A percentile compares a stretch with the other conserved stretches of the same genome.
phyloP scores from a whole-genome alignment of 2,113 vertebrate species.

The Embiotoca jacksoni region DNA sequence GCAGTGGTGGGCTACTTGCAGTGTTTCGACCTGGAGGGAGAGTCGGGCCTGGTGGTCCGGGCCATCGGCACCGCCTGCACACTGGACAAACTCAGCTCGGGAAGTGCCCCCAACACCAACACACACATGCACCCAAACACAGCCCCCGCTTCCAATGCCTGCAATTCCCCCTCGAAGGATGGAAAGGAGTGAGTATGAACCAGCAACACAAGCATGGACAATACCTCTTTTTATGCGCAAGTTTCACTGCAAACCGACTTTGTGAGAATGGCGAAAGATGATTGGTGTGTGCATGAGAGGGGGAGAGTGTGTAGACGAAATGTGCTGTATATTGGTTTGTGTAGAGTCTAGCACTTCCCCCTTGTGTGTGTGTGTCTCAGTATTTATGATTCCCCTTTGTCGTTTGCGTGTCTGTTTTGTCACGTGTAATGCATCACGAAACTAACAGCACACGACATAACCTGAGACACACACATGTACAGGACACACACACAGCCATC shows the following conservation, averaged over 20 bases:
- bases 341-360: conserved; percentile 25
- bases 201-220: conserved; percentile 59
- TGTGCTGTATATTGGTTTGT: conserved; percentile 37
- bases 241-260: conserved; percentile 22
- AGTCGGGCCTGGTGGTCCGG: conserved; percentile 96
- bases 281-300: conserved; percentile 54
- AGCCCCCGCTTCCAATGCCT: conserved; percentile 83
- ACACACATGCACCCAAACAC: conserved; percentile 84
- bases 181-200: conserved; percentile 97
- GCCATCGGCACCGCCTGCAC: conserved; percentile 99
- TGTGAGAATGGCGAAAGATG: conserved; percentile 36
- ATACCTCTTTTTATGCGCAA: conserved; percentile 49
- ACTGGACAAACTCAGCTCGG: conserved; percentile 94
- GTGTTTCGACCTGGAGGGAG: conserved; percentile 98
- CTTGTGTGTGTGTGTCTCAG: conserved; percentile 74
- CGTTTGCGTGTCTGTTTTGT: conserved; percentile 47
- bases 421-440: conserved; percentile 44
- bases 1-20: conserved; percentile 98
- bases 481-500: conserved; percentile 66
- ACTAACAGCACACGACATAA: conserved; percentile 64
- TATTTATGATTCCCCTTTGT: conserved; percentile 44
- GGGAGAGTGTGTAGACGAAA: conserved; percentile 26
- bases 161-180: conserved; percentile 97
- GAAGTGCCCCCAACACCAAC: conserved; percentile 74
- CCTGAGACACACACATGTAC: conserved; percentile 76